These are phyloP conservation scores for Pseudomyrmex gracilis DNA, from an alignment of 1,140 invertebrate genomes.

Conservation along the genomic window DNA sequence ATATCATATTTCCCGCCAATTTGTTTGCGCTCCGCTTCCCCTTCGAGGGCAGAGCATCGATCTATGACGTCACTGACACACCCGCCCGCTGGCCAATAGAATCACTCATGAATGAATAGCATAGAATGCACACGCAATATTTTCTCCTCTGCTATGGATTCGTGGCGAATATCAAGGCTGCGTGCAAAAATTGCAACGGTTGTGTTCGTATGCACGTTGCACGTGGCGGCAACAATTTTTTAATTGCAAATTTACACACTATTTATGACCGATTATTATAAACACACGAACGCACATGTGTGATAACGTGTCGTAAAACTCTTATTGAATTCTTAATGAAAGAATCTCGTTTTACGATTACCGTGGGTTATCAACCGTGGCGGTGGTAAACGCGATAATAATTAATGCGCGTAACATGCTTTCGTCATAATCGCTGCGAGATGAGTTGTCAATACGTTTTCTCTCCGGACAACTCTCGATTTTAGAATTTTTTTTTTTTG, in stretches of 20 bases:
- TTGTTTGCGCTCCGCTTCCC: conserved; percentile 21
- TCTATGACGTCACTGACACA: conserved; percentile 77
- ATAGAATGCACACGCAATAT: conserved; percentile 38
- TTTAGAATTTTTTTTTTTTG: too few species aligned
- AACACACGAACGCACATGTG: too few species aligned
- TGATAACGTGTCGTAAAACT: too few species aligned
- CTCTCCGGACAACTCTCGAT: too few species aligned
- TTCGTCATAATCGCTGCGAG: too few species aligned
- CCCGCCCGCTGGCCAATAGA: conserved; percentile 71
- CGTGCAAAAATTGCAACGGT: conserved; percentile 52
- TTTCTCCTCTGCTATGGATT: not conserved
- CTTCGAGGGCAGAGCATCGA: conserved; percentile 56
- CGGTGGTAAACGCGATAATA: too few species aligned
- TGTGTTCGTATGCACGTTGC: conserved; percentile 8
- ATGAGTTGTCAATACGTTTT: too few species aligned
- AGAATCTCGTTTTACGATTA: too few species aligned
- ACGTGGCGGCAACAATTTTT: conserved; percentile 40
- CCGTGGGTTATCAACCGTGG: too few species aligned
- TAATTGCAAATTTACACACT: not conserved
- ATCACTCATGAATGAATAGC: conserved; percentile 70
- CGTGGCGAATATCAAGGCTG: not conserved
- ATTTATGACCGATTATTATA: not conserved
- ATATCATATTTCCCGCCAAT: conserved; percentile 62
- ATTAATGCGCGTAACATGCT: too few species aligned
- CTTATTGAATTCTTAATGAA: too few species aligned